These are phyloP conservation scores for Scomber colias DNA, from an alignment of 2,113 vertebrate species.

Conservation along the genomic window DNA sequence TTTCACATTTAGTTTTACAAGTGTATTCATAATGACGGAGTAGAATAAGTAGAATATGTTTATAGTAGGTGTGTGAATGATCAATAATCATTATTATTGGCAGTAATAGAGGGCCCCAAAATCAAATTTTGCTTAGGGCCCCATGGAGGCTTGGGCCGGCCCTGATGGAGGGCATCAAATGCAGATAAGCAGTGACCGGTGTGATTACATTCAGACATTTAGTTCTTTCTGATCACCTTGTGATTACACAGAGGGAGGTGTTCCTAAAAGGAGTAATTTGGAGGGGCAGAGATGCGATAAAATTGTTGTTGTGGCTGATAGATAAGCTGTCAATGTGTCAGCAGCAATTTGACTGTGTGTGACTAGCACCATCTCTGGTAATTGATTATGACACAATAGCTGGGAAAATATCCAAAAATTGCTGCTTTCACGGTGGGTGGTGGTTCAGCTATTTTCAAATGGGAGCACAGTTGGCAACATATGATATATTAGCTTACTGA, in stretches of 20 bases:
- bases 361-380: constrained; percentile 47
- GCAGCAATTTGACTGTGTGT: constrained; percentile 44
- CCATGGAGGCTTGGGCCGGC: too few relatives aligned
- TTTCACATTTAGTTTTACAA: too few relatives aligned
- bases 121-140: too few relatives aligned
- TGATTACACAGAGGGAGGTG: constrained; percentile 13
- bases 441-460: constrained; percentile 14
- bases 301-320: constrained; percentile 39
- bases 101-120: too few relatives aligned
- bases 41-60: too few relatives aligned
- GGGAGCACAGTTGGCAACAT: constrained; percentile 13
- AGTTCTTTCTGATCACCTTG: constrained; percentile 25
- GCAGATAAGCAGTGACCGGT: background rate
- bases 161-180: background rate
- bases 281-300: constrained; percentile 37
- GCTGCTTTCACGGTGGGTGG: constrained; percentile 31
- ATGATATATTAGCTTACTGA: background rate
- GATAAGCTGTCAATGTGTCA: constrained; percentile 61
- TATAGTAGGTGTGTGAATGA: too few relatives aligned
- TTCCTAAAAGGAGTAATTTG: constrained; percentile 35
- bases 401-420: constrained; percentile 50
- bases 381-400: constrained; percentile 53
- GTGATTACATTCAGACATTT: constrained; percentile 5
- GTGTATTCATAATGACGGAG: too few relatives aligned
- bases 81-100: too few relatives aligned